Base-by-base conservation (phyloP, 1,140 invertebrate genomes). In the Papilio machaon region DNA sequence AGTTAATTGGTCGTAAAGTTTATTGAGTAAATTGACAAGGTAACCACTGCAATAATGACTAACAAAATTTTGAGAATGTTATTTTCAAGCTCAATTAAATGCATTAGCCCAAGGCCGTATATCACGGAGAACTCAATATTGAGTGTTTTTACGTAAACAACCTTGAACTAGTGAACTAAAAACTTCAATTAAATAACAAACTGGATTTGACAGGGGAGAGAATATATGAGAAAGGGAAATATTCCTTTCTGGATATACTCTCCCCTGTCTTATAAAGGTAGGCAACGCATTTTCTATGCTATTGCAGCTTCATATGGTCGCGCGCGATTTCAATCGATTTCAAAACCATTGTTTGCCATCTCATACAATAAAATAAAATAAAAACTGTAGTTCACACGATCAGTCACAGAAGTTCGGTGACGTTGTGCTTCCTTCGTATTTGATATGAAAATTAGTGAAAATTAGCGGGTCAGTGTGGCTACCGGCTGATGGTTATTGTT, bases 391-490 rank as follows among this genome's bases (percentile, higher is more conserved):
- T 94, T 94, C 92, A 88, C 92, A 94, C 92, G 91, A 89, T 89
- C 82, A 73, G 30, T 60, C 76, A 73, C 84, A 85, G 90, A 90
- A 89, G 88, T 91, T 92, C 90, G 64, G 49, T 77, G 81, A 84
- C 82, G 86, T 88, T 89, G 88, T 87, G 86, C 86, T 85, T 87
- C 85, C 85, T 87, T 88, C 86, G 89, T 83, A 90, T 94, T 91
- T 94, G 92, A 93, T 94, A 92, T 89, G 92, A 94, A 94, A 94
- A 94, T 94, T 93, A 93, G 90, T 90, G 91, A 93, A 93, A 93
- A 94, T 94, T 94, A 94, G 88, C 88, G 87, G 89, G 86, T 83
- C 81, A 83, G 76, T 81, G 84, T 82, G 88, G 89, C 92, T 94
- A 94, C 92, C 86, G 91, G 80, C 90, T 90, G 92, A 91, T 91